Base-by-base conservation (phyloP, 2,888 invertebrate species). In the Cheilosia soror region DNA sequence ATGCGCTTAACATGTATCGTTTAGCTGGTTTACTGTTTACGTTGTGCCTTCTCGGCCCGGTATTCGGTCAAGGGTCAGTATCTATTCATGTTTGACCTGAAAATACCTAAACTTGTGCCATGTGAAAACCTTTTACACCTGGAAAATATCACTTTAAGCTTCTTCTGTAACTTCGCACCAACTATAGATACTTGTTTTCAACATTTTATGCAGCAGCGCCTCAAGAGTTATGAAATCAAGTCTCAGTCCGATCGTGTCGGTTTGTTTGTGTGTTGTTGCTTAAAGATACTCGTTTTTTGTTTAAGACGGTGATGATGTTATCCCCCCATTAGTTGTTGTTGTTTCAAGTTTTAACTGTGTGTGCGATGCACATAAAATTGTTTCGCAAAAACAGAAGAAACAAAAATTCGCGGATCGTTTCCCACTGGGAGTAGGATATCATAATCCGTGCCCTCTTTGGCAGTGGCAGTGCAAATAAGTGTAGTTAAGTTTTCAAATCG, bases 11-110 rank as follows among this genome's bases (percentile, higher is more conserved):
- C 63, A 84, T 84, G 84, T 84, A 76, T 84, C 60, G 53, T 51
- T 76, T 66, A 80, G 84, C 80, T 33, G 55, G 69, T 71, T 47
- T 84, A 75, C 84, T 84, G 69, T 80, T 84, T 68, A 69, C 79
- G 44, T 69, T 84, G 63, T 73, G 75, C 84, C 79, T 80, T 27
- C 40, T 75, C 49, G 60, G 47, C 69, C 60, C 84, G 75, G 84
- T 65, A 47, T 55, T 60, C 60, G 73, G 84, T 84, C 84, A 84
- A 80, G 84, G 84, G 84, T 84, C 75, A 84, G 84, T 84, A 84
- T 84, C 31, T 80, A 51, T 44, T 57, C 33, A 47, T 29, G 31
- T 76, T 71, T 75, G 75, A 84, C 75, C 84, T 71, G 72, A 65
- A 82, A 75, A 13, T 42, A 63, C 31, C 55, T 57, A 51, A 62